These are phyloP conservation scores for Ctena decussata DNA, from an alignment of 2,888 invertebrate genomes.

Conservation along the genomic window DNA sequence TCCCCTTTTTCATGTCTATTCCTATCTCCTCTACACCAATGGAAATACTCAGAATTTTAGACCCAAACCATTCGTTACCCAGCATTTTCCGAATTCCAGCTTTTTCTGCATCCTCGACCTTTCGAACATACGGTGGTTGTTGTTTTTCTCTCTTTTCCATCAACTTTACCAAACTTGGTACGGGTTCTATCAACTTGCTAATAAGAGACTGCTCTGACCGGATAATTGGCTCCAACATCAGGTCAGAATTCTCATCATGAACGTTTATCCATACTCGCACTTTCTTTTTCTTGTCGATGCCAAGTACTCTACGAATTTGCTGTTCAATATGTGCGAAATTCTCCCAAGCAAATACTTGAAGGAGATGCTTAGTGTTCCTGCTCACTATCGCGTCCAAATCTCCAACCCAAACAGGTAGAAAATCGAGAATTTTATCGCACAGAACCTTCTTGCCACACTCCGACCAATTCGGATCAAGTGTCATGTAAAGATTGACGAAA, in stretches of 20 bases:
- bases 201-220: conserved; percentile 22
- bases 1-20: background rate
- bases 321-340: conserved; percentile 44
- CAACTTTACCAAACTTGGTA: conserved; percentile 21
- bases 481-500: conserved; percentile 40
- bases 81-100: background rate
- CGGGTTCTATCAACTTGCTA: conserved; percentile 22
- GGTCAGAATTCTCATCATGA: conserved; percentile 21
- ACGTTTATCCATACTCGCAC: conserved; percentile 50
- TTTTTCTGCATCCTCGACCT: background rate
- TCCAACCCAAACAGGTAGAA: conserved; percentile 44
- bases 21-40: conserved; percentile 43
- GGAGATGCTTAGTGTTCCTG: conserved; percentile 14
- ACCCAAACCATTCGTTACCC: conserved; percentile 24
- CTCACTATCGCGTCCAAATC: conserved; percentile 36
- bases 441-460: conserved; percentile 18
- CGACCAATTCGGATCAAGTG: conserved; percentile 10
- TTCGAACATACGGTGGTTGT: background rate
- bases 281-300: conserved; percentile 9
- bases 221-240: conserved; percentile 31
- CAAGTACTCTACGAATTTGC: conserved; percentile 37
- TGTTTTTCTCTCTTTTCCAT: conserved; percentile 33
- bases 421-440: conserved; percentile 51
- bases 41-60: conserved; percentile 20
- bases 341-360: conserved; percentile 62